Evolutionary conservation across 1,140 invertebrate genomes (phyloP).

Genomic region (Calosoma granatense): DNA sequence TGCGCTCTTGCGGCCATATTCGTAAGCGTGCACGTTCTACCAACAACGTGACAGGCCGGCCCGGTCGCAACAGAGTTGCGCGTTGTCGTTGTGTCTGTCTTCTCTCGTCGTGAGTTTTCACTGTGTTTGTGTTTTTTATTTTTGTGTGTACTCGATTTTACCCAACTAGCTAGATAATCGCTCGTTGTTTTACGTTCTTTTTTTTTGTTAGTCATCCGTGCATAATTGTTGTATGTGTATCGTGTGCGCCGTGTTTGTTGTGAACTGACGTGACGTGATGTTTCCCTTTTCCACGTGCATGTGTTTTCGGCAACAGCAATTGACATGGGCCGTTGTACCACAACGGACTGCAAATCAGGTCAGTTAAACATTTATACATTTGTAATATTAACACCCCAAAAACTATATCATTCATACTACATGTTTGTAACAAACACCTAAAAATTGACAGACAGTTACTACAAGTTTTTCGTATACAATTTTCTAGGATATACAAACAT

Average conservation of each 20-base stretch:
- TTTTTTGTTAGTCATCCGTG: slow-evolving; percentile 12
- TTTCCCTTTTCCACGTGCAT: slow-evolving; percentile 18
- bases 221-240: not conserved
- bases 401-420: no score
- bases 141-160: no score
- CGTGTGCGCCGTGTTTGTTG: not conserved
- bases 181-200: not conserved
- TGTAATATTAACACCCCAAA: no score
- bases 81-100: not conserved
- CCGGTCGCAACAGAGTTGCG: not conserved
- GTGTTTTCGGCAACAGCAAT: slow-evolving; percentile 18
- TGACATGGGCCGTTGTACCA: slow-evolving; percentile 14
- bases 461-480: no score
- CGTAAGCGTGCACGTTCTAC: not conserved
- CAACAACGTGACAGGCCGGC: not conserved
- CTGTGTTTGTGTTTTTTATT: not conserved
- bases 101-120: not conserved
- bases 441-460: no score
- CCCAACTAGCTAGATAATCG: no score
- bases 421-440: no score
- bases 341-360: slow-evolving; percentile 15
- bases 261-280: slow-evolving; percentile 12
- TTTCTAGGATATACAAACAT: no score
- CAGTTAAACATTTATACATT: slow-evolving; percentile 7
- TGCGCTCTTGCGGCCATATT: not conserved